Conservation (phyloP, 2,888 invertebrate genomes). For the Lasioglossum zephyrum region DNA sequence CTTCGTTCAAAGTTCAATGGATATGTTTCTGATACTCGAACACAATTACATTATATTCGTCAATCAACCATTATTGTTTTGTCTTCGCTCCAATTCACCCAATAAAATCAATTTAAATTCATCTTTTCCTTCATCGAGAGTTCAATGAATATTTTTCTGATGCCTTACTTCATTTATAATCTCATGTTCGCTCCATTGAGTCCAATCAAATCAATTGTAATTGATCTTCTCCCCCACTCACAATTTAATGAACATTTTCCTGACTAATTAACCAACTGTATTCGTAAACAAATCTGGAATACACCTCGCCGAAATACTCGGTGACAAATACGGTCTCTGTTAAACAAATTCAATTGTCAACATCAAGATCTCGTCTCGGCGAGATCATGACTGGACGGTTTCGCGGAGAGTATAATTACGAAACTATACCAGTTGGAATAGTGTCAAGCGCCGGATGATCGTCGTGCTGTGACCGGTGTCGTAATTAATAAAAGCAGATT, state of each 20-base stretch:
- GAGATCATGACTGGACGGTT: not conserved
- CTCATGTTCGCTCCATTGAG: not conserved
- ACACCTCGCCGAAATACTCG: not conserved
- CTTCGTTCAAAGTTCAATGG: not conserved
- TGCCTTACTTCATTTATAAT: not conserved
- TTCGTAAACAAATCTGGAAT: not conserved
- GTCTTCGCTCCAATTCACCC: not conserved
- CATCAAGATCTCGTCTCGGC: not conserved
- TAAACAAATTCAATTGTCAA: not conserved
- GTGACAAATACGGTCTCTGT: not conserved
- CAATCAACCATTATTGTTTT: not conserved
- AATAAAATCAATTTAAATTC: not conserved
- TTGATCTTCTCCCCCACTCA: too few species aligned
- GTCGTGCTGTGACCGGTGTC: constrained; percentile 3
- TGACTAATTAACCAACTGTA: too few species aligned
- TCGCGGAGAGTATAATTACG: constrained; percentile 29
- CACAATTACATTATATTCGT: not conserved
- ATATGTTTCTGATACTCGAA: not conserved
- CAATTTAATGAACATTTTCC: too few species aligned
- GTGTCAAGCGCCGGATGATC: constrained; percentile 42
- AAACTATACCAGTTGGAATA: constrained; percentile 43
- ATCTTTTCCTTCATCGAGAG: not conserved
- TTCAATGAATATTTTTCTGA: not conserved
- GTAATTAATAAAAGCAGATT: constrained; percentile 19
- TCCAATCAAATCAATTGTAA: not conserved